Evolutionary conservation across 2,797 vertebrate species (phyloP).

Genomic region (Oreonectes daqikongensis): DNA sequence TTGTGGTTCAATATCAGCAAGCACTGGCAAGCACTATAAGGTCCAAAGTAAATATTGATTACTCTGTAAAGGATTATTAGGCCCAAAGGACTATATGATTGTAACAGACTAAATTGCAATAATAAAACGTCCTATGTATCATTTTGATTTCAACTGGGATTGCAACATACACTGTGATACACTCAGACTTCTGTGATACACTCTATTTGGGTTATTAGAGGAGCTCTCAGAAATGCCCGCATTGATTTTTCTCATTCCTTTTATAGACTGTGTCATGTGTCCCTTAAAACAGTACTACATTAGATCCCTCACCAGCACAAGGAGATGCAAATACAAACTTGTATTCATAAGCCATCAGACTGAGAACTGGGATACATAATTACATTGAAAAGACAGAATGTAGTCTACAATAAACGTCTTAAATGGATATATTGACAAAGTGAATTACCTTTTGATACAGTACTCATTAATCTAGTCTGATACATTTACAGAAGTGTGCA

Average conservation of each 20-base stretch:
- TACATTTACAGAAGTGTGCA: slow-evolving; percentile 75
- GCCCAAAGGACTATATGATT: slow-evolving; percentile 61
- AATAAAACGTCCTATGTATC: slow-evolving; percentile 63
- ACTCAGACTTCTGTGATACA: slow-evolving; percentile 42
- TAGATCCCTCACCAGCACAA: slow-evolving; percentile 4
- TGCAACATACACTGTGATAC: slow-evolving; percentile 51
- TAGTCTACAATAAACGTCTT: slow-evolving; percentile 45
- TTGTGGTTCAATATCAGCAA: slow-evolving; percentile 53
- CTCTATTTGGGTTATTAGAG: slow-evolving; percentile 41
- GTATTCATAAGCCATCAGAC: not conserved
- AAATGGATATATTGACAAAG: slow-evolving; percentile 57
- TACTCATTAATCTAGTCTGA: slow-evolving; percentile 78
- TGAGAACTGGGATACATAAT: slow-evolving; percentile 3
- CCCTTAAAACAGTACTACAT: slow-evolving; percentile 31
- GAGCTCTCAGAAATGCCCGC: slow-evolving; percentile 29
- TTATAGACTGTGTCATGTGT: slow-evolving; percentile 18
- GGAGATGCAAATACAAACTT: slow-evolving; percentile 10
- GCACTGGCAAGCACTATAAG: slow-evolving; percentile 49
- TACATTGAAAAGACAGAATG: slow-evolving; percentile 27
- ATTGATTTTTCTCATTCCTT: slow-evolving; percentile 31
- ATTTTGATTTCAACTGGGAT: slow-evolving; percentile 59
- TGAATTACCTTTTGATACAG: slow-evolving; percentile 71
- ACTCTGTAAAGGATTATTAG: slow-evolving; percentile 64
- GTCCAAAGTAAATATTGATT: slow-evolving; percentile 63
- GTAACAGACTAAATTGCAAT: slow-evolving; percentile 64